Base-by-base conservation (phyloP, 2,888 invertebrate genomes). In the Ennomos quercinarius region DNA sequence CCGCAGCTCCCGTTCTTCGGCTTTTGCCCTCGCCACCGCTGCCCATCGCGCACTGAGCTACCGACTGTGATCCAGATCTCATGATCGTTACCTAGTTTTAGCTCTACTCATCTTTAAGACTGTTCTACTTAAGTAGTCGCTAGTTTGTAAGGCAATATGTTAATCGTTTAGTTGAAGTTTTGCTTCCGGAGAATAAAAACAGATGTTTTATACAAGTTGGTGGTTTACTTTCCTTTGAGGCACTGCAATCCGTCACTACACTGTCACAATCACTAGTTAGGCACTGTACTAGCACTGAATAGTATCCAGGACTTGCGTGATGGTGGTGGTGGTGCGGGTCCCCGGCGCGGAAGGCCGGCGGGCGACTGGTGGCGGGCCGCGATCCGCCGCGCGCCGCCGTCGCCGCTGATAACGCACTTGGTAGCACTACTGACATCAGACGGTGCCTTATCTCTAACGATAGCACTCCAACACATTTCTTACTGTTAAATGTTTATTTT, bases 1-100 rank as follows among this genome's bases (percentile, higher is more conserved):
- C 91, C 0, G 80, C 85, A 1, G 77, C 86, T 11, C 87, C 89
- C 2, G 84, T 86, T 27, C 80, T 87, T 38, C 80, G 87, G 40
- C 82, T 91, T 62, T 85, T 89, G 2, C 88, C 91, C 5, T 81
- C 88, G 2, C 84, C 89, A 1, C 77, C 82, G 37, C 63, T 76
- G 39, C 66, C 75, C 40, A 38, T 64, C 48, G 66, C 72, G 55
- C 80, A 80, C 56, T 84, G 59, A 80, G 67, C 77, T 69, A 71
- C 39, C 10, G 74, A 85, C 91, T 90, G 91, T 90, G 89, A 90
- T 90, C 73, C 78, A 83, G 91, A 91, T 91, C 91, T 91, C 91
- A 86, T 74, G 88, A 89, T 89, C 90, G 83, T 87, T 87, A 86
- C 80, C 84, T 91, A 90, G 82, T 76, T 86, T 60, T 89, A 88